A percentile compares a stretch with the other conserved stretches of the same genome.
These are phyloP conservation scores for Oncorhynchus kisutch DNA, from an alignment of 2,113 vertebrate genomes.

Conservation along the genomic window DNA sequence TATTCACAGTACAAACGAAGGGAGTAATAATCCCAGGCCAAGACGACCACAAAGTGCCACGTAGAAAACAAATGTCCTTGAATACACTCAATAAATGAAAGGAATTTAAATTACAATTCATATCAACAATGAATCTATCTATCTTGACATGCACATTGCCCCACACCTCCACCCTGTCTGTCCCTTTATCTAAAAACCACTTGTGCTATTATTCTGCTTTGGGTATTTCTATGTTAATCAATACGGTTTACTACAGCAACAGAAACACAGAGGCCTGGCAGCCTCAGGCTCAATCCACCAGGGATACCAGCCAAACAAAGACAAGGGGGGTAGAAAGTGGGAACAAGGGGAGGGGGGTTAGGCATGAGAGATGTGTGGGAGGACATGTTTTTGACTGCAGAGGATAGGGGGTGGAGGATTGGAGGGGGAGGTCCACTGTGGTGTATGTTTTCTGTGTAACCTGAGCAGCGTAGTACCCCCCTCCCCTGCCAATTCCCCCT, in stretches of 20 bases:
- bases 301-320: slow-evolving; percentile 9
- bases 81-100: too few relatives aligned
- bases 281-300: slow-evolving; percentile 45
- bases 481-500: slow-evolving; percentile 11
- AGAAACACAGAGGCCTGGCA: slow-evolving; percentile 33
- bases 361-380: slow-evolving; percentile 28
- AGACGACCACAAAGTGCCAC: too few relatives aligned
- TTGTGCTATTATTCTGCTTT: background rate
- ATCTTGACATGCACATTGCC: too few relatives aligned
- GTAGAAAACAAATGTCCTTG: background rate
- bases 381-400: slow-evolving; percentile 11
- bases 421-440: slow-evolving; percentile 48
- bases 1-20: background rate
- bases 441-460: slow-evolving; percentile 70
- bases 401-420: slow-evolving; percentile 3
- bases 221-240: slow-evolving; percentile 29
- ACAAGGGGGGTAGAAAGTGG: slow-evolving; percentile 11
- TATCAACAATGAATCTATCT: too few relatives aligned
- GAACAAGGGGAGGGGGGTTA: slow-evolving; percentile 5
- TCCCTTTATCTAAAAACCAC: background rate
- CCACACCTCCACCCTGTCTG: background rate
- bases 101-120: too few relatives aligned
- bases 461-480: slow-evolving; percentile 38
- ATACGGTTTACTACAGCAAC: slow-evolving; percentile 42
- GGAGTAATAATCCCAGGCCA: too few relatives aligned